A percentile compares a stretch with the other conserved stretches of the same genome.
phyloP scores from a whole-genome alignment of 2,113 vertebrate genomes.

The Ageneiosus marmoratus region DNA sequence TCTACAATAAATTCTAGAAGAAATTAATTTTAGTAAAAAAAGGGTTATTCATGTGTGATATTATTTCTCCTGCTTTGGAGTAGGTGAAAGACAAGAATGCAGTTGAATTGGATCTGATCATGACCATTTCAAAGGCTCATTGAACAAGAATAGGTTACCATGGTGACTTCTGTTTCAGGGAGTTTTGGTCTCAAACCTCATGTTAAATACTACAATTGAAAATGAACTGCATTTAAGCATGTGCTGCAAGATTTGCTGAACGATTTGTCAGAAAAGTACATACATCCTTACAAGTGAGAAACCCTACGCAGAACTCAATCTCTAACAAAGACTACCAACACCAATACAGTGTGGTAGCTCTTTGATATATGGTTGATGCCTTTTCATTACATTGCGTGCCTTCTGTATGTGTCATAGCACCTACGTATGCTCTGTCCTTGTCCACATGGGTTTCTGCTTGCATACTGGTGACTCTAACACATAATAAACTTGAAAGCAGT shows the following conservation, averaged over 20 bases:
- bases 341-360: not conserved
- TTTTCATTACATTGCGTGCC: not conserved
- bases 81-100: constrained; percentile 32
- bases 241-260: not conserved
- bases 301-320: not conserved
- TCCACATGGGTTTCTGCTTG: not conserved
- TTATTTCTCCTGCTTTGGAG: constrained; percentile 13
- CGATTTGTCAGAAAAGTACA: not conserved
- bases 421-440: not conserved
- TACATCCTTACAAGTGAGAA: not conserved
- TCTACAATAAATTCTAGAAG: no score
- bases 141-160: constrained; percentile 36
- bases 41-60: constrained; percentile 9
- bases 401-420: not conserved
- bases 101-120: constrained; percentile 23
- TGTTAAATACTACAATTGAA: not conserved
- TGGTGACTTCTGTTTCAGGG: constrained; percentile 35
- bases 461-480: no score
- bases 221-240: not conserved
- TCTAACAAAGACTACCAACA: not conserved
- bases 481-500: no score
- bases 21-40: constrained; percentile 19
- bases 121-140: constrained; percentile 6
- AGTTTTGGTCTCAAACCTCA: not conserved
- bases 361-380: not conserved